Evolutionary conservation across 2,888 invertebrate genomes (phyloP), one percentile per base, ranked within the genome.

Genomic region (Teleiodes luculella): DNA sequence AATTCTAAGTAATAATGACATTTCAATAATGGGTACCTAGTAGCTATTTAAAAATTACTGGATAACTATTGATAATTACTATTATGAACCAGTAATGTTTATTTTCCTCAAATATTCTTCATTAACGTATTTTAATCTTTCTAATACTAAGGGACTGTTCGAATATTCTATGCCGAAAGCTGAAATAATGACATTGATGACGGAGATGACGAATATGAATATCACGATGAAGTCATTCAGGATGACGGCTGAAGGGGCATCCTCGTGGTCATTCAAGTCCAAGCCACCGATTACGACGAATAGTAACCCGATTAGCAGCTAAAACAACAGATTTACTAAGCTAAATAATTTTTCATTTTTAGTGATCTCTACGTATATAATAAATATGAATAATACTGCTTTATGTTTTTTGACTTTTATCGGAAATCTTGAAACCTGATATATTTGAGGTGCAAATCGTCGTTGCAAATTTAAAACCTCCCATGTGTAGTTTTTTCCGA

Each of bases 121-220:
- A 67, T 87, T 86, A n/a, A 87, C 76, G 64, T 76, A 75, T 60
- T 78, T 73, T 6, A 89, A 65, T 13, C 89, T 72, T 57, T 90
- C 83, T 56, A 93, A 81, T 62, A 90, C 82, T 52, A 94, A 77
- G 0, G 93, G 92, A 63, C 91, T 92, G 66, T 92, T 94, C 8
- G 94, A 93, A 74, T 94, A 93, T 72, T 96, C 95, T 63, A 96
- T 93, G 50, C 96, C 96, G 72, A 97, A 96, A 37, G 94, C 95
- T 43, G 96, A 95, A 72, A 95, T 95, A 46, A 96, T 91, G 58
- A 97, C 93, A 77, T 97, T 97, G 46, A 94, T 89, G 50, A 95
- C 91, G 13, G 96, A 95, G 78, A 97, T 95, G 50, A 95, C 77
- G 84, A 96, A 96, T 70, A 96, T 92, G 62, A 94, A 92, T 71